Percentiles rank a stretch among this genome's conserved stretches.
Conservation (phyloP, 2,797 vertebrate genomes). For the Typhlichthys eigenmanni region DNA sequence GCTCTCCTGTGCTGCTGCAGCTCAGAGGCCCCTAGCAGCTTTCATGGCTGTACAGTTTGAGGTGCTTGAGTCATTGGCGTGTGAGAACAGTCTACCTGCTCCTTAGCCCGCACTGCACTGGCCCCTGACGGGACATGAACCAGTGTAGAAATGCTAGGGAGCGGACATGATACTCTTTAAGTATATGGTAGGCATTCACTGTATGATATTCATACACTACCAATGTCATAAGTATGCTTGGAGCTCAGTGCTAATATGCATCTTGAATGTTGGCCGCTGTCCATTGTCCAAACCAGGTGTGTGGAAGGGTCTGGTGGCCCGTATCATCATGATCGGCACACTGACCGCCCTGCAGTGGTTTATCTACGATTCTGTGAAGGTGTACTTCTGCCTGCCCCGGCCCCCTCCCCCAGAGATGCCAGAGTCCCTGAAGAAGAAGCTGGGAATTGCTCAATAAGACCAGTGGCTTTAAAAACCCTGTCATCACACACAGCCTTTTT, state of each 20-base stretch:
- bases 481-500: constrained; percentile 41
- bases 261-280: neutral
- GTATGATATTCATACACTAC: neutral
- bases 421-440: constrained; percentile 87
- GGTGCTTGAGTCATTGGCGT: constrained; percentile 94
- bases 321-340: constrained; percentile 91
- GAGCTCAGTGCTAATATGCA: neutral
- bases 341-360: constrained; percentile 89
- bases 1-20: constrained; percentile 75
- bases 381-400: constrained; percentile 87
- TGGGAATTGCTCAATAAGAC: constrained; percentile 76
- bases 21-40: constrained; percentile 79
- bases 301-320: constrained; percentile 87
- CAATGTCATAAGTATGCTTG: neutral
- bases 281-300: constrained; percentile 71
- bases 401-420: constrained; percentile 89
- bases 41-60: constrained; percentile 83
- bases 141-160: constrained; percentile 77
- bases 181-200: neutral
- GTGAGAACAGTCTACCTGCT: constrained; percentile 86
- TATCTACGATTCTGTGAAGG: constrained; percentile 89
- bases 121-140: constrained; percentile 65
- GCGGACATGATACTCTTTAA: constrained; percentile 70
- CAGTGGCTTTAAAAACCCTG: neutral
- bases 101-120: constrained; percentile 78